phyloP scores from a whole-genome alignment of 2,888 invertebrate genomes.

The Clanis bilineata region DNA sequence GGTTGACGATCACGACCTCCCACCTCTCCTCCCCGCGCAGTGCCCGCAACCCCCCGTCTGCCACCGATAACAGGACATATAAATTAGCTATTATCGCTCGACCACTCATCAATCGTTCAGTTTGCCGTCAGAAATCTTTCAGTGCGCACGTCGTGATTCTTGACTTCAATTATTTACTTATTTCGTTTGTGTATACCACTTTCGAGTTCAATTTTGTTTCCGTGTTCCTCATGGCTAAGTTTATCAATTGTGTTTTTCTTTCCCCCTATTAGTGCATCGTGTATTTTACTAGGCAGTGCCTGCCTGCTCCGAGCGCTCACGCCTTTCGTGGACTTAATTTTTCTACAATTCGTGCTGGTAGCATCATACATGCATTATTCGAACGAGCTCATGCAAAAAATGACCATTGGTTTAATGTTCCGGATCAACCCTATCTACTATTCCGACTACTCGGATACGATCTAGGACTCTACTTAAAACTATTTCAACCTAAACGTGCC shows the following conservation, averaged over 20 bases:
- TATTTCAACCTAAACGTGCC: conserved; percentile 46
- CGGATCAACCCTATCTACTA: conserved; percentile 86
- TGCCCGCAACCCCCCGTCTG: conserved; percentile 54
- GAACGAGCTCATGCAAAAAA: conserved; percentile 70
- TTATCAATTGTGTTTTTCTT: conserved; percentile 67
- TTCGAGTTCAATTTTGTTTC: conserved; percentile 27
- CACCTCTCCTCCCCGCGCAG: conserved; percentile 48
- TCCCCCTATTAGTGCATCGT: conserved; percentile 55
- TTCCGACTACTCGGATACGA: conserved; percentile 87
- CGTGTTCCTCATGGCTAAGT: conserved; percentile 72
- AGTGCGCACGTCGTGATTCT: conserved; percentile 37
- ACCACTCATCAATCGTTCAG: conserved; percentile 41
- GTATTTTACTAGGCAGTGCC: background rate
- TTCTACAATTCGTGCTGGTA: conserved; percentile 58
- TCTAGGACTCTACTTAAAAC: conserved; percentile 59
- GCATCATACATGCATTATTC: conserved; percentile 74
- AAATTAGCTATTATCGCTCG: conserved; percentile 53
- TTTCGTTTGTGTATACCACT: conserved; percentile 12
- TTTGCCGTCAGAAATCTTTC: conserved; percentile 33
- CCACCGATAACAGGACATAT: conserved; percentile 64
- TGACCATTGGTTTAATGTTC: conserved; percentile 76
- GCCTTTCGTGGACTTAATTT: conserved; percentile 24
- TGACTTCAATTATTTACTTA: conserved; percentile 2
- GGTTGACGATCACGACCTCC: conserved; percentile 60
- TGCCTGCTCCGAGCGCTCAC: conserved; percentile 16